Base-by-base conservation (phyloP, 35 echinoderm and acorn worm genomes). In the Lytechinus pictus region DNA sequence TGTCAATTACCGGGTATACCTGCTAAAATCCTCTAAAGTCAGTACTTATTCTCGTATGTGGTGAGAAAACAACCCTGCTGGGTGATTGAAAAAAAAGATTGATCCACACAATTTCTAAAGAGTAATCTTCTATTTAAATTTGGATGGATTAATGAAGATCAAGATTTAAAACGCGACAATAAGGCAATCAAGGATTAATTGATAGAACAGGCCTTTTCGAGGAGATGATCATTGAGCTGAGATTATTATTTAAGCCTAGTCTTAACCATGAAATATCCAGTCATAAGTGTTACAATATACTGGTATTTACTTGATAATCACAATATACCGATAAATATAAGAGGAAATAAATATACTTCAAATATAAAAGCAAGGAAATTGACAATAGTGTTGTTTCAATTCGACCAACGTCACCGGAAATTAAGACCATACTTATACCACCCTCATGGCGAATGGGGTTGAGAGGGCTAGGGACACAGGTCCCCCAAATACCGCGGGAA, bases 141-240 rank as follows among this genome's bases (percentile, higher is more conserved):
- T 79, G 66, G 21, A 79, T 19, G 61, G 61, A 71, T 71, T 71
- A 71, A 71, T 71, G 61, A 24, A 71, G 66, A 79, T 79, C n/a
- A 79, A 79, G 66, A 79, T 79, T 7, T 24, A 24, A 79, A 79
- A 79, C n/a, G 16, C n/a, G 66, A 79, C 66, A 79, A 79, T 79
- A n/a, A 79, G 66, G 66, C 66, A 79, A 79, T 79, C 66, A 79
- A 79, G 66, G 66, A 79, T n/a, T 79, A 79, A 79, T 79, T 79
- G 66, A 3, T 79, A 24, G 66, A 79, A n/a, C 66, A n/a, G 19
- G 66, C n/a, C 56, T 79, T 79, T 71, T 24, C 66, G 21, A 79
- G 19, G 66, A 24, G 66, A 79, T n/a, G 66, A 79, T 14, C 19
- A 8, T 24, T 79, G n/a, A 21, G 61, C 4, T 24, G n/a, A n/a